These are phyloP conservation scores for Nipponacmea schrenckii DNA, from an alignment of 2,888 invertebrate genomes.

Conservation along the genomic window DNA sequence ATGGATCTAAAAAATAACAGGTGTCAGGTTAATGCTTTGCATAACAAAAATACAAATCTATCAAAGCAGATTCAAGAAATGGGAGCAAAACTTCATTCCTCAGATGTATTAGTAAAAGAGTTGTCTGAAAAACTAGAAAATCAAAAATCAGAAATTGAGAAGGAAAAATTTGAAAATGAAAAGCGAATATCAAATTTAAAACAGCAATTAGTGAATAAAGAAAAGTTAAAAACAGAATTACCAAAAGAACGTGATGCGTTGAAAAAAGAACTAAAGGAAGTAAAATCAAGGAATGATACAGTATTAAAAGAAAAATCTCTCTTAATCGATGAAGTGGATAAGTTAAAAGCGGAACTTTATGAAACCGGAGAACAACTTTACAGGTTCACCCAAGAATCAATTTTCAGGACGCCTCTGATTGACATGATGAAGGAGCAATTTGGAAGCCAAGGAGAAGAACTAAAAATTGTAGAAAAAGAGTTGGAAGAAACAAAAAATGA, in stretches of 20 bases:
- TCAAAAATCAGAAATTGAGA: too few relatives aligned
- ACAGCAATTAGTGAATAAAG: too few relatives aligned
- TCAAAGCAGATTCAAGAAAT: not conserved
- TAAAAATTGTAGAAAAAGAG: not conserved
- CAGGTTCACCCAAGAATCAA: constrained; percentile 3
- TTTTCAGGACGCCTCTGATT: constrained; percentile 14
- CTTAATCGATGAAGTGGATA: constrained; percentile 22
- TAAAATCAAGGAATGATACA: too few relatives aligned
- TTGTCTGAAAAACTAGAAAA: constrained; percentile 23
- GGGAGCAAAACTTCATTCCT: constrained; percentile 7
- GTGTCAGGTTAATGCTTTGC: not conserved
- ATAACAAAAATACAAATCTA: not conserved
- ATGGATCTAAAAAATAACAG: too few relatives aligned
- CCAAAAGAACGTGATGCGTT: too few relatives aligned
- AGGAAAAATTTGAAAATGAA: too few relatives aligned
- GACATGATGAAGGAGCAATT: constrained; percentile 13
- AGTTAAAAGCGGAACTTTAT: constrained; percentile 1
- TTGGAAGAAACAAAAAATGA: not conserved
- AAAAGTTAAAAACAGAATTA: too few relatives aligned
- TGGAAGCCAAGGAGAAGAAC: not conserved
- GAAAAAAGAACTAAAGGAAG: too few relatives aligned
- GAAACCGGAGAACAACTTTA: too few relatives aligned
- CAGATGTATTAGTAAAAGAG: constrained; percentile 21
- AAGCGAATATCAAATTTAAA: too few relatives aligned
- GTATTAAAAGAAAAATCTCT: too few relatives aligned